Conservation (phyloP, 2,113 vertebrate genomes). For the Mirounga angustirostris region DNA sequence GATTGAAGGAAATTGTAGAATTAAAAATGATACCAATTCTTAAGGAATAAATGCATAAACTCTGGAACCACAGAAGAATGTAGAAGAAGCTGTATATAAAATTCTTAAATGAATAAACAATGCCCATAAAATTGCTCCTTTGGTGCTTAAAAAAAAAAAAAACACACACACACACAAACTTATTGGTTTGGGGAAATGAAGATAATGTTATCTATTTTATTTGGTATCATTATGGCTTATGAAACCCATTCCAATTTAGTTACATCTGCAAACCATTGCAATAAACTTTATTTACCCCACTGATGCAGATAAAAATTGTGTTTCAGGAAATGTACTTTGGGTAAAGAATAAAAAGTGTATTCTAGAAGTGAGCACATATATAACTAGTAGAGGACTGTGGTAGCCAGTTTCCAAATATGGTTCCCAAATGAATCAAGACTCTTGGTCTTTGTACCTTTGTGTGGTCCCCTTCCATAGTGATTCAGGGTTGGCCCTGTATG, state of each 20-base stretch:
- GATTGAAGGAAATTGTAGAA: slow-evolving; percentile 31
- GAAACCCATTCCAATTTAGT: slow-evolving; percentile 54
- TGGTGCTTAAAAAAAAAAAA: background rate
- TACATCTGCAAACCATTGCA: slow-evolving; percentile 43
- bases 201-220: slow-evolving; percentile 46
- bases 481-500: background rate
- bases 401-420: background rate
- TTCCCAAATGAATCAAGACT: background rate
- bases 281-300: slow-evolving; percentile 60
- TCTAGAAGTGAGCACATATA: background rate
- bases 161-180: background rate
- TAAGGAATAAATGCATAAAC: background rate
- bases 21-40: slow-evolving; percentile 53
- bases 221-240: slow-evolving; percentile 51
- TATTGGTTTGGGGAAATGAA: slow-evolving; percentile 35
- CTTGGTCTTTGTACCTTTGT: background rate
- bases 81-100: background rate
- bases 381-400: background rate
- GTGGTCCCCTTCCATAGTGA: background rate
- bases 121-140: background rate
- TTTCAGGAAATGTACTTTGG: background rate
- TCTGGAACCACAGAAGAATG: background rate
- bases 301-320: slow-evolving; percentile 11
- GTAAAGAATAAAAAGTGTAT: background rate
- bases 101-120: slow-evolving; percentile 50